These are phyloP conservation scores for Drosophila varians DNA, from an alignment of 1,140 invertebrate species.

Conservation along the genomic window DNA sequence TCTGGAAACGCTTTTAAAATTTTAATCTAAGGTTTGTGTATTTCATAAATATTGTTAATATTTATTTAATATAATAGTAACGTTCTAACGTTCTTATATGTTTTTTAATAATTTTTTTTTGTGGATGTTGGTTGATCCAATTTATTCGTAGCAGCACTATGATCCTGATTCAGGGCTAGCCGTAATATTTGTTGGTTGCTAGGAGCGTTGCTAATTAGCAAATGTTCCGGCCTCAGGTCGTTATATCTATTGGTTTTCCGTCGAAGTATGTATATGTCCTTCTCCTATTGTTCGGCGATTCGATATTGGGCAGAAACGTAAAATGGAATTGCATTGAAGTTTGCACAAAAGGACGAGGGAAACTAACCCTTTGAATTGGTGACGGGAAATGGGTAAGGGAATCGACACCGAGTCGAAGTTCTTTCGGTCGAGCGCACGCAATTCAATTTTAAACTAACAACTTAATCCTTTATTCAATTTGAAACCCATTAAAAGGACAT, in stretches of 20 bases:
- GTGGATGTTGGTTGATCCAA: too few relatives aligned
- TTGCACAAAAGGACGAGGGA: background rate
- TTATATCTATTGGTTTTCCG: slow-evolving; percentile 60
- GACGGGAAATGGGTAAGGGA: background rate
- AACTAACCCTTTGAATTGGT: slow-evolving; percentile 36
- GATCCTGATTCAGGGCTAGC: slow-evolving; percentile 8
- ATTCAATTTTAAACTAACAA: slow-evolving; percentile 84
- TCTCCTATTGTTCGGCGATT: slow-evolving; percentile 19
- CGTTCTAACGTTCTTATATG: too few relatives aligned
- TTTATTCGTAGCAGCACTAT: background rate
- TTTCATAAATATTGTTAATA: too few relatives aligned
- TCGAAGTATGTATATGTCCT: slow-evolving; percentile 11
- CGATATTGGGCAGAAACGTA: slow-evolving; percentile 40
- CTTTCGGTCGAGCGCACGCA: slow-evolving; percentile 69
- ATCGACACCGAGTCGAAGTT: slow-evolving; percentile 15
- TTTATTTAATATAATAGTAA: too few relatives aligned
- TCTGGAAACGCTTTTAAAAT: too few relatives aligned
- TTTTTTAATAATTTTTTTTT: too few relatives aligned
- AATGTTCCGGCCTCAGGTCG: slow-evolving; percentile 48
- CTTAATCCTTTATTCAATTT: slow-evolving; percentile 84
- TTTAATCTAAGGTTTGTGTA: too few relatives aligned
- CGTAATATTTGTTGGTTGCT: slow-evolving; percentile 43
- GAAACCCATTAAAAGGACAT: slow-evolving; percentile 84
- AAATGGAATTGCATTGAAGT: slow-evolving; percentile 36
- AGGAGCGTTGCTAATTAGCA: slow-evolving; percentile 76